A percentile compares a stretch with the other conserved stretches of the same genome.
phyloP scores from a whole-genome alignment of 2,888 invertebrate species.

The Mythimna albipuncta region DNA sequence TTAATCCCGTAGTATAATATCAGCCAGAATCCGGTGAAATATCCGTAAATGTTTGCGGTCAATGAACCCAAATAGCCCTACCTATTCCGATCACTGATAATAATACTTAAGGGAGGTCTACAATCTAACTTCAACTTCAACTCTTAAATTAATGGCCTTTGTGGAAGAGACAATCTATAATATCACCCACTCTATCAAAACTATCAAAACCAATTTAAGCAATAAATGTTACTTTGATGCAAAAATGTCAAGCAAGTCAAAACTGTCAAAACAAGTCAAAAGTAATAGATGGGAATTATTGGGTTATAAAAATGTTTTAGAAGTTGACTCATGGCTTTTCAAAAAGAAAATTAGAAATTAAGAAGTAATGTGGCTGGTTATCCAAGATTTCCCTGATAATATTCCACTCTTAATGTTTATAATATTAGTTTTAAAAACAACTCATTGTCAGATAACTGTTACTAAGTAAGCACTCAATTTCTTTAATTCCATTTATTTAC shows the following conservation, averaged over 20 bases:
- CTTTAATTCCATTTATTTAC: background rate
- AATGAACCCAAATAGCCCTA: no score
- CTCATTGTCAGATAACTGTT: conserved; percentile 35
- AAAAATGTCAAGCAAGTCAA: conserved; percentile 27
- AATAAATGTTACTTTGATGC: background rate
- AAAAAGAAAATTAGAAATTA: conserved; percentile 40
- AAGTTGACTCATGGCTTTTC: conserved; percentile 26
- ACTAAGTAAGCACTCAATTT: conserved; percentile 37
- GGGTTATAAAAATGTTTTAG: conserved; percentile 18
- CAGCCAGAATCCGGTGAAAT: no score
- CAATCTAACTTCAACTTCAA: no score
- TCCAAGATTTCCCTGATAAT: conserved; percentile 27
- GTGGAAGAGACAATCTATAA: no score
- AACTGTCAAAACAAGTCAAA: conserved; percentile 37
- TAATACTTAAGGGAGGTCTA: no score
- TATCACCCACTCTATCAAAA: background rate
- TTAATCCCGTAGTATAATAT: no score
- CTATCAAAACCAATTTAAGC: no score
- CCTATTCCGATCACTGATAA: no score
- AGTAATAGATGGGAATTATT: conserved; percentile 27
- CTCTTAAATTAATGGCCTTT: no score
- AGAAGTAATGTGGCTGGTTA: conserved; percentile 53
- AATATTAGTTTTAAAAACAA: conserved; percentile 30
- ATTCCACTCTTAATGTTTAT: conserved; percentile 39
- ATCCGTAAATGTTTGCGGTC: no score